Evolutionary conservation across 2,113 vertebrate genomes (phyloP).

Genomic region (Percopsis transmontana): DNA sequence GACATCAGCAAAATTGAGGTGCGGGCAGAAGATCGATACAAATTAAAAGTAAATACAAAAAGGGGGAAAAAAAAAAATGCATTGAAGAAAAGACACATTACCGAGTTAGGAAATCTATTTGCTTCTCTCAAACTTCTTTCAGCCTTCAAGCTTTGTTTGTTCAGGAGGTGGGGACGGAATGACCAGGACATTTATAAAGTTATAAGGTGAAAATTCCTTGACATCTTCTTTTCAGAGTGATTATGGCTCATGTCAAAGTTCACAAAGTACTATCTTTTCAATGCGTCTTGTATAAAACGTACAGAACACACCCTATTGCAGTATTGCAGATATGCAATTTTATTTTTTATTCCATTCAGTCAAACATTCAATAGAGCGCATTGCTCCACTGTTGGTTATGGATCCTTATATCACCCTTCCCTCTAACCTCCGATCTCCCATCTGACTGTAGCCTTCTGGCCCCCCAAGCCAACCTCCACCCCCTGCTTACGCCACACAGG

Average conservation of each 20-base stretch:
- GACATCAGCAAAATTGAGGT: slow-evolving; percentile 79
- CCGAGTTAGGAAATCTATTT: slow-evolving; percentile 72
- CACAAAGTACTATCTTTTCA: not conserved
- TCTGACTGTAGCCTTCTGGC: slow-evolving; percentile 13
- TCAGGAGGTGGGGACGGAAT: slow-evolving; percentile 46
- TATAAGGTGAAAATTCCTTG: slow-evolving; percentile 36
- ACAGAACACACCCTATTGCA: not conserved
- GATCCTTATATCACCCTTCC: slow-evolving; percentile 39
- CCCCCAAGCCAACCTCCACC: slow-evolving; percentile 35
- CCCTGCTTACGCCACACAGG: slow-evolving; percentile 15
- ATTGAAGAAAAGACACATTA: slow-evolving; percentile 54
- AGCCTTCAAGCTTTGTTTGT: slow-evolving; percentile 60
- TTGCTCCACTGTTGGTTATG: slow-evolving; percentile 19
- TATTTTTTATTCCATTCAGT: not conserved
- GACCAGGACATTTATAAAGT: slow-evolving; percentile 42
- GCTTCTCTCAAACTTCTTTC: slow-evolving; percentile 56
- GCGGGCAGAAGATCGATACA: slow-evolving; percentile 77
- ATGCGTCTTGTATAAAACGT: not conserved
- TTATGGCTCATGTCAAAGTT: slow-evolving; percentile 10
- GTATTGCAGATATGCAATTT: not conserved
- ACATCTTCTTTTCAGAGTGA: slow-evolving; percentile 11
- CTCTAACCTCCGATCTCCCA: slow-evolving; percentile 18
- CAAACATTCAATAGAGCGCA: slow-evolving; percentile 37
- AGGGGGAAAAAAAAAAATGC: slow-evolving; percentile 57
- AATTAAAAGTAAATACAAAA: slow-evolving; percentile 91